Conservation (phyloP, 2,113 vertebrate genomes). For the Thinocorus orbignyianus region DNA sequence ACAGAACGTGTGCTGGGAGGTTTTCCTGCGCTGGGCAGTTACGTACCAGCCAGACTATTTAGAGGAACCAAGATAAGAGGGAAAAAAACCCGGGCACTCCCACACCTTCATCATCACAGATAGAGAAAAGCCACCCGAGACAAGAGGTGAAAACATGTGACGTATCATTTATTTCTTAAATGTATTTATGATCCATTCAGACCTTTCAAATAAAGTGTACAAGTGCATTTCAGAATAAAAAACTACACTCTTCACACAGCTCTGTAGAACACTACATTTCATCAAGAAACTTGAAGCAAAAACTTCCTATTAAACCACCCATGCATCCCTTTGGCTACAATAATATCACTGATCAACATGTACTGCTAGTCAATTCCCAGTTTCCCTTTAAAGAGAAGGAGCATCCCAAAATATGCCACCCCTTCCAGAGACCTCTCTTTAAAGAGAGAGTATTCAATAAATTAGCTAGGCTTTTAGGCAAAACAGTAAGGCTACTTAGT, state of each 20-base stretch:
- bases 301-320: slow-evolving; percentile 56
- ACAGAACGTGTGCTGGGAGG: not conserved
- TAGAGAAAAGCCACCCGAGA: not conserved
- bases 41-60: not conserved
- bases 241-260: slow-evolving; percentile 67
- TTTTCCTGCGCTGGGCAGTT: slow-evolving; percentile 33
- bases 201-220: slow-evolving; percentile 65
- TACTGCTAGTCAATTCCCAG: slow-evolving; percentile 46
- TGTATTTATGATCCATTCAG: slow-evolving; percentile 61
- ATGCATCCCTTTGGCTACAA: slow-evolving; percentile 67
- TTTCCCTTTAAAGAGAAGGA: slow-evolving; percentile 56
- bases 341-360: slow-evolving; percentile 59
- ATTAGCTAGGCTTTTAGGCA: slow-evolving; percentile 62
- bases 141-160: slow-evolving; percentile 40
- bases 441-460: slow-evolving; percentile 60
- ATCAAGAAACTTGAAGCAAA: slow-evolving; percentile 63
- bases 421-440: slow-evolving; percentile 54
- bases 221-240: slow-evolving; percentile 71
- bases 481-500: slow-evolving; percentile 65
- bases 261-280: slow-evolving; percentile 64
- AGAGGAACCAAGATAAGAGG: not conserved
- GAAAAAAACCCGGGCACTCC: not conserved
- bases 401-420: not conserved
- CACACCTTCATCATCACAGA: not conserved
- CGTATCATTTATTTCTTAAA: slow-evolving; percentile 62